Evolutionary conservation across 2,113 vertebrate species (phyloP), one percentile per base, ranked within the genome.

Genomic region (Pelecanus crispus): DNA sequence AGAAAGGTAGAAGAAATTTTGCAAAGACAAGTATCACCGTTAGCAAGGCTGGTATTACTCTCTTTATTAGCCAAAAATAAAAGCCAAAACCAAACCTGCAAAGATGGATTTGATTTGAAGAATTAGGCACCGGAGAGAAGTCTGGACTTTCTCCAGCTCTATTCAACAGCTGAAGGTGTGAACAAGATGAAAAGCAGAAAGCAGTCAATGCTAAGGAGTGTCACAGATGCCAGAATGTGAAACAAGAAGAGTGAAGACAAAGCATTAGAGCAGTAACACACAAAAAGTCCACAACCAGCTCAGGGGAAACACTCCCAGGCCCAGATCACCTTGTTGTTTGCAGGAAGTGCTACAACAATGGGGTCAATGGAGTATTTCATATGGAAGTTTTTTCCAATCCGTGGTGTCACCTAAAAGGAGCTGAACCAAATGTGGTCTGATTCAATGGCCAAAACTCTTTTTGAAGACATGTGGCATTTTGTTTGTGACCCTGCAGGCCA

Each of bases 111-210:
- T 85, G 84, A 95, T 93, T 88, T 94, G 88, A 91, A 94, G 78
- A 94, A 89, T 73, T 87, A 75, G 45, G 42, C 53, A 73, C 70
- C 71, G 1, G 1, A 31, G 73, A 77, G 70, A 88, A 75, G 49
- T 13, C 86, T 95, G 94, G 89, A 80, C 26, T 95, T 95, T 82
- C 45, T 95, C 89, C 81, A 94, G 83, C 56, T 81, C 68, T 45
- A n/a, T 97, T 96, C 94, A 91, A 47, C 92, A 87, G 56, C 44
- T 3, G 4, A 92, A 96, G 66, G 92, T 90, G 96, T 90, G 78
- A 95, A 73, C 32, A 81, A 91, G 91, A 96, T 58, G 44, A 92
- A 95, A 92, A 89, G 44, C 96, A 97, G 96, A 93, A 92, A 85
- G 66, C 58, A 79, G 65, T 89, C 88, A 72, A 50, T 59, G 78